phyloP scores from a whole-genome alignment of 2,113 vertebrate genomes.

The Macrotus californicus region DNA sequence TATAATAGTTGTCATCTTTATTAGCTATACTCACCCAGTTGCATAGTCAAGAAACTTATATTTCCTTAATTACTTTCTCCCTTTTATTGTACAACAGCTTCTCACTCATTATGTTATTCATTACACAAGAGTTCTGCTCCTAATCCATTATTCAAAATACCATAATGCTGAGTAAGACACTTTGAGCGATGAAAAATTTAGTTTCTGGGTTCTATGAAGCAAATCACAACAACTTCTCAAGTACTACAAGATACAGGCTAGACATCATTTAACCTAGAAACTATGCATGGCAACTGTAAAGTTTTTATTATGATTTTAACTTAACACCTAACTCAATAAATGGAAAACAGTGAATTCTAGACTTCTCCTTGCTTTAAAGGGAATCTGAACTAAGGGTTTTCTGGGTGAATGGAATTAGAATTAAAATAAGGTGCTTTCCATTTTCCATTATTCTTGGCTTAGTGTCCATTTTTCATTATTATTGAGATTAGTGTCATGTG shows the following conservation, averaged over 20 bases:
- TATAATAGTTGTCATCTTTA: background rate
- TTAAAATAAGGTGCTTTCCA: background rate
- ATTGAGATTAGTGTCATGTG: background rate
- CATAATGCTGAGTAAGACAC: background rate
- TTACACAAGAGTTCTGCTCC: background rate
- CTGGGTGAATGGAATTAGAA: background rate
- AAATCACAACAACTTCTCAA: background rate
- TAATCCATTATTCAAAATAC: background rate
- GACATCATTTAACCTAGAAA: conserved; percentile 1
- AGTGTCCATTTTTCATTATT: background rate
- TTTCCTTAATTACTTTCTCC: background rate
- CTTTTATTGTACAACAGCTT: background rate
- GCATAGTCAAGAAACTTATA: background rate
- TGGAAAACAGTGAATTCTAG: background rate
- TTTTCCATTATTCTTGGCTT: background rate
- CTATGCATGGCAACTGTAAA: background rate
- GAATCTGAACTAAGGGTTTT: background rate
- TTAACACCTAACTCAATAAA: background rate
- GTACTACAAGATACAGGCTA: background rate
- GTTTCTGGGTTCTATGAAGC: background rate
- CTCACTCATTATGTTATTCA: background rate
- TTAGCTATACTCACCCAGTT: background rate
- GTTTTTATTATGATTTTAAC: background rate
- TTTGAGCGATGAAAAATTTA: background rate
- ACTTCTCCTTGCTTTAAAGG: background rate